These are phyloP conservation scores for Coelopa pilipes DNA, from an alignment of 2,888 invertebrate species.

Conservation along the genomic window DNA sequence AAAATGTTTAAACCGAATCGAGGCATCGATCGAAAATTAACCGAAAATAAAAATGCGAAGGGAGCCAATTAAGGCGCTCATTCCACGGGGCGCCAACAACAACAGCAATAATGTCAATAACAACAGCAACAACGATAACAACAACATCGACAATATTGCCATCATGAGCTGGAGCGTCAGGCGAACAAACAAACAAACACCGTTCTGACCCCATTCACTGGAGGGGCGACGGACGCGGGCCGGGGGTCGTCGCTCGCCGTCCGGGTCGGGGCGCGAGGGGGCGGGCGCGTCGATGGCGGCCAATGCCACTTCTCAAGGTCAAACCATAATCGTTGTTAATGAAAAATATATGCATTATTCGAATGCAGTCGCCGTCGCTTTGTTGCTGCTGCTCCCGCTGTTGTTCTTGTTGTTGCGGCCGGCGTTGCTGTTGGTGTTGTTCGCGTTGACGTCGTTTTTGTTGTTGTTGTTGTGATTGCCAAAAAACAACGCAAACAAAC, in stretches of 20 bases:
- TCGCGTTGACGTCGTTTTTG: constrained; percentile 24
- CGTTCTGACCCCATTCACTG: constrained; percentile 40
- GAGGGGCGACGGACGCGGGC: background rate
- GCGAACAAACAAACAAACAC: constrained; percentile 36
- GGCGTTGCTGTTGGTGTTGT: constrained; percentile 46
- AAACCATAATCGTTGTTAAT: constrained; percentile 64
- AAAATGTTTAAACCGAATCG: constrained; percentile 39
- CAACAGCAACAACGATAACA: constrained; percentile 29
- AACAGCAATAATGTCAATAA: constrained; percentile 25
- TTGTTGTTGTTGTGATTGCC: constrained; percentile 54
- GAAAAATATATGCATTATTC: constrained; percentile 51
- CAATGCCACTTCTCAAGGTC: constrained; percentile 61
- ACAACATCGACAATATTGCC: constrained; percentile 23
- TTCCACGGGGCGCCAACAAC: constrained; percentile 23
- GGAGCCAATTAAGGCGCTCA: constrained; percentile 37
- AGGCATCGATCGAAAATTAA: constrained; percentile 36
- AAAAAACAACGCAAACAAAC: constrained; percentile 41
- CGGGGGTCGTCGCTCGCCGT: background rate
- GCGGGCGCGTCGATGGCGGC: constrained; percentile 14
- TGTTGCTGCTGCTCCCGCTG: constrained; percentile 22
- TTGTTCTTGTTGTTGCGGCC: constrained; percentile 39
- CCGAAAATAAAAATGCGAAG: constrained; percentile 36
- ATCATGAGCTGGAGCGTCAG: constrained; percentile 19
- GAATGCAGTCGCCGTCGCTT: constrained; percentile 44
- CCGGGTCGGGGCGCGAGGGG: background rate